phyloP scores from a whole-genome alignment of 2,888 invertebrate species.

The Hypolimnas misippus region DNA sequence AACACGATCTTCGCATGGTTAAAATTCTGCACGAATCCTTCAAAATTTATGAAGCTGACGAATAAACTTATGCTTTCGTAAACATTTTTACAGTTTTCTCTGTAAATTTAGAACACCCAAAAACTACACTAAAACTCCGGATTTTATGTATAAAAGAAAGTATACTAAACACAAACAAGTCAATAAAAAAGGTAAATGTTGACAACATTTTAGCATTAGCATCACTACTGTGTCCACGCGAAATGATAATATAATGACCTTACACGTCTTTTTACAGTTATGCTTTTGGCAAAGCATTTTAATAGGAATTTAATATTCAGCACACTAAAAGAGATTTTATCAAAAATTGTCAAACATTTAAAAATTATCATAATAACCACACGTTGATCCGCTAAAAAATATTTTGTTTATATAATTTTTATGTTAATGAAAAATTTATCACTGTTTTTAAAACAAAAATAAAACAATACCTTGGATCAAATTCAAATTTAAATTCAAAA shows the following conservation, averaged over 20 bases:
- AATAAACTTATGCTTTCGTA: slow-evolving; percentile 27
- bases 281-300: slow-evolving; percentile 56
- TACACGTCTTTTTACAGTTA: slow-evolving; percentile 71
- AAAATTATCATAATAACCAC: background rate
- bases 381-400: background rate
- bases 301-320: slow-evolving; percentile 66
- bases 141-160: slow-evolving; percentile 21
- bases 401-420: background rate
- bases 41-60: slow-evolving; percentile 37
- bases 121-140: background rate
- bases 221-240: slow-evolving; percentile 53
- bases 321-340: slow-evolving; percentile 43
- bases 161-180: slow-evolving; percentile 27
- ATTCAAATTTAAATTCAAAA: no score
- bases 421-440: background rate
- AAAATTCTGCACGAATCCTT: slow-evolving; percentile 36
- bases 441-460: background rate
- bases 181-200: slow-evolving; percentile 35
- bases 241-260: slow-evolving; percentile 57
- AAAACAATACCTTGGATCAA: background rate
- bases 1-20: slow-evolving; percentile 30
- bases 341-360: slow-evolving; percentile 13
- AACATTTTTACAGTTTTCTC: slow-evolving; percentile 24
- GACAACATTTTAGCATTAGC: slow-evolving; percentile 45
- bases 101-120: background rate